These are phyloP conservation scores for Macroglossus sobrinus DNA, from an alignment of 2,113 vertebrate genomes.

Conservation along the genomic window DNA sequence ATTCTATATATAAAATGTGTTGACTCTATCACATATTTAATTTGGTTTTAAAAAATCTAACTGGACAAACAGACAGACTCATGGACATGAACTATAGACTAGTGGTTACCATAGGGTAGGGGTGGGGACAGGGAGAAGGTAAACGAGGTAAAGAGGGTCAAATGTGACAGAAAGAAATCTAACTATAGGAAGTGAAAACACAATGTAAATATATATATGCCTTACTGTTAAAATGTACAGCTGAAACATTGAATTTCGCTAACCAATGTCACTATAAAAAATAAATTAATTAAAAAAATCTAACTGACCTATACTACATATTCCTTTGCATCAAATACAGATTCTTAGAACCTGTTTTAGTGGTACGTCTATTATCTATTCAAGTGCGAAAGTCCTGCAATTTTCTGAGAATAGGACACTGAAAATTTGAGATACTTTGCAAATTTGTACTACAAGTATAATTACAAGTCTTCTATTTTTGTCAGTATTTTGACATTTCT, in stretches of 20 bases:
- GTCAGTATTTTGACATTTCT: background rate
- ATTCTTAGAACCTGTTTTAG: background rate
- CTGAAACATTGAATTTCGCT: too few relatives aligned
- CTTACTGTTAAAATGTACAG: too few relatives aligned
- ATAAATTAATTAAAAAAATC: background rate
- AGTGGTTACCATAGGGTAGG: too few relatives aligned
- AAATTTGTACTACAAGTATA: conserved; percentile 6
- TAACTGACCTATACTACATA: background rate
- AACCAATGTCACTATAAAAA: too few relatives aligned
- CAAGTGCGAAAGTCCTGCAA: background rate
- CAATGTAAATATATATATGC: too few relatives aligned
- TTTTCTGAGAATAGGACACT: conserved; percentile 24
- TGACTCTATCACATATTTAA: background rate
- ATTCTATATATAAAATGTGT: background rate
- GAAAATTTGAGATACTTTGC: conserved; percentile 4
- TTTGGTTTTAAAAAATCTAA: background rate
- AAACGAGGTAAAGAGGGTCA: too few relatives aligned
- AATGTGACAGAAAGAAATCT: too few relatives aligned
- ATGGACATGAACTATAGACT: too few relatives aligned
- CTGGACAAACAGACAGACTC: too few relatives aligned
- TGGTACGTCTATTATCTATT: background rate
- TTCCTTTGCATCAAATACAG: background rate
- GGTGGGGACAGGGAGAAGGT: too few relatives aligned
- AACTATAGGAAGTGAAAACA: too few relatives aligned
- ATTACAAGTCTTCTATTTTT: conserved; percentile 13